phyloP scores from a whole-genome alignment of 2,113 vertebrate genomes.

The Melanerpes formicivorus region DNA sequence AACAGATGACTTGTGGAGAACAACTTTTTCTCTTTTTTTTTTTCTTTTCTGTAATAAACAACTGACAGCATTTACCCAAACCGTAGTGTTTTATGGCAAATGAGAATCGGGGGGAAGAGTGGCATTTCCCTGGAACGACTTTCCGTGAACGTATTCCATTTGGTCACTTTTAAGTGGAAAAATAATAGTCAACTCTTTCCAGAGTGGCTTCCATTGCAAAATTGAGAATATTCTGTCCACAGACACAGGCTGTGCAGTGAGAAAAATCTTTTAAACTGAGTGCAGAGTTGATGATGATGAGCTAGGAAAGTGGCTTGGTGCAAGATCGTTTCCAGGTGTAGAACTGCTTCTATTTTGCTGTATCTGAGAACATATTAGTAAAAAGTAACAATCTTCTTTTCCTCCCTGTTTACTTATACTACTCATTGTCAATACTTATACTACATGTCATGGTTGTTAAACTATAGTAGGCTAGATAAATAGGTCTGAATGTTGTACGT shows the following conservation, averaged over 20 bases:
- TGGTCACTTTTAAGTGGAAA: constrained; percentile 21
- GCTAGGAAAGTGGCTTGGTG: background rate
- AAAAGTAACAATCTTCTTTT: background rate
- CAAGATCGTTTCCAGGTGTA: constrained; percentile 5
- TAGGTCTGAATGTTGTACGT: background rate
- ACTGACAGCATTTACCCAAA: constrained; percentile 24
- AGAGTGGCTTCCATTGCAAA: background rate
- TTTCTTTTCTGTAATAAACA: background rate
- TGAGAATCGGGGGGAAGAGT: background rate
- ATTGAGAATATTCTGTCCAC: background rate
- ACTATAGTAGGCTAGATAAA: background rate
- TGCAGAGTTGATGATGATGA: background rate
- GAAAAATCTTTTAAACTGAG: background rate
- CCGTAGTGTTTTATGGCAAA: background rate
- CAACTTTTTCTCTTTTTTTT: too few relatives aligned
- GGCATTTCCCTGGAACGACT: background rate
- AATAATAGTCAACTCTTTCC: constrained; percentile 8
- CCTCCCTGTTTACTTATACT: background rate
- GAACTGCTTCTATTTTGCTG: background rate
- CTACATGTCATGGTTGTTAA: background rate
- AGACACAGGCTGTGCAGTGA: background rate
- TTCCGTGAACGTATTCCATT: background rate
- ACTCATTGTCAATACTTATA: background rate
- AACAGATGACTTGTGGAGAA: background rate
- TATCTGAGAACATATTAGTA: background rate